Evolutionary conservation across 2,888 invertebrate species (phyloP), one percentile per base, ranked within the genome.

Genomic region (Chrysina gloriosa): DNA sequence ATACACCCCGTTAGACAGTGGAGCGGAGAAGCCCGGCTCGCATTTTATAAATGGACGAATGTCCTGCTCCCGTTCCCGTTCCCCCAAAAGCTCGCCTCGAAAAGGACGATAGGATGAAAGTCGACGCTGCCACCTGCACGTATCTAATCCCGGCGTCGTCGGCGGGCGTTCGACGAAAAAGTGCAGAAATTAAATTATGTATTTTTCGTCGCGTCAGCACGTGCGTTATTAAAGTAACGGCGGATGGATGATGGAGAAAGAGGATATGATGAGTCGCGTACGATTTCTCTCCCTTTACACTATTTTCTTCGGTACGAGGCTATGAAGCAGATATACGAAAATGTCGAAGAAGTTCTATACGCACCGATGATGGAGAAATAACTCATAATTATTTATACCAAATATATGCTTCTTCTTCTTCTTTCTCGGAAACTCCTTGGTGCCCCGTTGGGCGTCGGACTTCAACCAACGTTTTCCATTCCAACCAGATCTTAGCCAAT

Each of bases 1-100:
- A 80, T 79, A 76, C 78, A 79, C 77, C 76, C 76, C 77, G 75
- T 74, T 72, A 72, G 77, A 76, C 76, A 75, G 72, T 71, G 67
- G 45, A 50, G 64, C 50, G 21, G 47, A 27, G 64, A 39, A 52
- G 64, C 14, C 48, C 50, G 14, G 56, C 45, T 61, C 42, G 58
- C 58, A 39, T 61, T 65, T 65, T 66, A 66, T 56, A 56, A 66
- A 61, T 61, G 58, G 58, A 25, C 58, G 58, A 61, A 61, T 61
- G 64, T 72, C 72, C 71, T 72, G 70, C 69, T 71, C 72, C 71
- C 71, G 67, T 71, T 72, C 73, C 73, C 78, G n/a, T n/a, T 80
- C 78, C 79, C 3, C 19, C n/a, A n/a, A n/a, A n/a, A 31, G 78
- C 75, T 78, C 56, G 36, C 36, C 36, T 36, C 11, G 36, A 56